Evolutionary conservation across 2,888 invertebrate species (phyloP), one percentile per base, ranked within the genome.

Genomic region (Eilema depressum): DNA sequence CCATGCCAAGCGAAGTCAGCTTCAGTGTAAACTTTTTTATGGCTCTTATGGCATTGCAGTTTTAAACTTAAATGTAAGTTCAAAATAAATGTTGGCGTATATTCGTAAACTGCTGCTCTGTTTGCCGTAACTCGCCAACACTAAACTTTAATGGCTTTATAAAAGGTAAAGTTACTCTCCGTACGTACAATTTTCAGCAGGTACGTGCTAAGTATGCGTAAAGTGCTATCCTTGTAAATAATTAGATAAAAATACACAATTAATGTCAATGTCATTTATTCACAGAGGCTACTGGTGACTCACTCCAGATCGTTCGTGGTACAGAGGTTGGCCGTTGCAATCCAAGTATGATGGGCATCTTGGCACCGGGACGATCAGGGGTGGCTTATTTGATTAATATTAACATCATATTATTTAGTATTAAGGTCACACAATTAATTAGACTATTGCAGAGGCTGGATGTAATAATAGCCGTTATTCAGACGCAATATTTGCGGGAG

Each of bases 11-110:
- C 14, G 61, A 4, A 28, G 26, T 12, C 26, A 66, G 20, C n/a
- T 59, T 26, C 11, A 41, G 20, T 12, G n/a, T n/a, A 37, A 66
- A 60, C 41, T 60, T 66, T 41, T 59, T 60, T 66, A 66, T 60
- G 25, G 59, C 66, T 41, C 28, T 26, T 41, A 66, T 66, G 25
- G 57, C 66, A 57, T 25, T 66, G 28, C 60, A 66, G 66, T 60
- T 66, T 66, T n/a, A 60, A 66, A 66, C 66, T 66, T 59, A 59
- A 41, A 66, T 17, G 25, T 66, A 66, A 66, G 26, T 59, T 66
- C 41, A 59, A 59, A 66, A 66, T 33, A 66, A 66, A 66, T 66
- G 59, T 59, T 37, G 37, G 59, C 37, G 37, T 26, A 59, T 66
- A 66, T 66, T 66, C 59, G 59, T 59, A 57, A 66, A 59, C 41